Evolutionary conservation across 2,797 vertebrate species (phyloP), one percentile per base, ranked within the genome.

Genomic region (Sebastes jordani): DNA sequence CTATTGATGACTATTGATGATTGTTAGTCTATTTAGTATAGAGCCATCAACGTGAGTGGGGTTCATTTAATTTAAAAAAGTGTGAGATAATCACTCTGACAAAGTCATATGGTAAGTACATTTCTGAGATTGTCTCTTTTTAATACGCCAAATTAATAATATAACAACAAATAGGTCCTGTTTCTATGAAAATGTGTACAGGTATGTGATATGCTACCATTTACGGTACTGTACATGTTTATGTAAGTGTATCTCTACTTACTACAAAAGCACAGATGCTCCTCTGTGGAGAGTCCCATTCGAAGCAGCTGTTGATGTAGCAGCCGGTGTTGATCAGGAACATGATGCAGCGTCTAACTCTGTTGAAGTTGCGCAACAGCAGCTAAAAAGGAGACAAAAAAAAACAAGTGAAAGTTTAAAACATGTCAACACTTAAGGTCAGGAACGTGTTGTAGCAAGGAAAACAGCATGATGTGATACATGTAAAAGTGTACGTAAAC

Each of bases 181-280:
- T 36, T 67, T 62, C 11, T 9, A 64, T 67, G 30, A 30, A 63
- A 20, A 56, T 60, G 16, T 66, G 29, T 13, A 22, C 23, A 38
- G 36, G 36, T 38, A 38, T 38, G 20, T 46, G 29, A 64, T 74
- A 16, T 49, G n/a, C 20, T 8, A 11, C 23, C 58, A 27, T 27
- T 36, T 16, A 34, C 23, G 49, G 34, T 14, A 32, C 10, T 42
- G 22, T 60, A 34, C 63, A 66, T 72, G 7, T 56, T 38, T 61
- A 64, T 73, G 4, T 71, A 55, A 68, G 27, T 52, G 69, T 5
- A 74, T 7, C 42, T 81, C 86, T 78, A 90, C 97, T 74, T 97
- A 99, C 98, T 97, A 99, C 87, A 91, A 99, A 99, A 90, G 98
- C 98, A 93, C 97, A 97, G 30, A 99, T 97, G 95, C 98, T 99